phyloP scores from a whole-genome alignment of 2,888 invertebrate genomes.

The Conchocele bisecta region DNA sequence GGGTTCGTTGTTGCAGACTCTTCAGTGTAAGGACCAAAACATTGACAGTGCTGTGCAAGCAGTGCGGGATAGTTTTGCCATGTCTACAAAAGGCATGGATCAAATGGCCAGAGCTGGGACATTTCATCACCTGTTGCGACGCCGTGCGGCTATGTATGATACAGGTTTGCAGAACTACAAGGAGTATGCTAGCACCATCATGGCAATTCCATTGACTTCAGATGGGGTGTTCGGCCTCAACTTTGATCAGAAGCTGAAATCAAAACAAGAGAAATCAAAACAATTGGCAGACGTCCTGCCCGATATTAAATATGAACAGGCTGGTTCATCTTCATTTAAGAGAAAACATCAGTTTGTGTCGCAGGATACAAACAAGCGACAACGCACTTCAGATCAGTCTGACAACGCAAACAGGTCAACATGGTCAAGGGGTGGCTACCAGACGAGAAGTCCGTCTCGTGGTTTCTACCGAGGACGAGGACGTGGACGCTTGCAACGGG shows the following conservation, averaged over 20 bases:
- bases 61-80: constrained; percentile 44
- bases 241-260: constrained; percentile 32
- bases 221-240: constrained; percentile 34
- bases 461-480: too few species aligned
- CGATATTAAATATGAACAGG: too few species aligned
- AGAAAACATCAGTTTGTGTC: too few species aligned
- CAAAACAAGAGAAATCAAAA: constrained; percentile 30
- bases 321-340: too few species aligned
- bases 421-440: too few species aligned
- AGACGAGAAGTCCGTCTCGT: too few species aligned
- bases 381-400: too few species aligned
- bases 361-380: too few species aligned
- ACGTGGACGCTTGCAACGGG: not conserved
- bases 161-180: constrained; percentile 22
- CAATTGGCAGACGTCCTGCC: too few species aligned
- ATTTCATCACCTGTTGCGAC: constrained; percentile 27
- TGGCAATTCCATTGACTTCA: constrained; percentile 17
- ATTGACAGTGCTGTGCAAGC: constrained; percentile 23
- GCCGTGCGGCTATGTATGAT: constrained; percentile 27
- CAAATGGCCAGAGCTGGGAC: constrained; percentile 27
- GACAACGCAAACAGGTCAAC: too few species aligned
- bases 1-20: not conserved
- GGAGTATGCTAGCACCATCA: constrained; percentile 11
- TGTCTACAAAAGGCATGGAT: constrained; percentile 35
- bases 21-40: constrained; percentile 2